Base-by-base conservation (phyloP, 1,140 invertebrate species). In the Neodiprion virginianus region DNA sequence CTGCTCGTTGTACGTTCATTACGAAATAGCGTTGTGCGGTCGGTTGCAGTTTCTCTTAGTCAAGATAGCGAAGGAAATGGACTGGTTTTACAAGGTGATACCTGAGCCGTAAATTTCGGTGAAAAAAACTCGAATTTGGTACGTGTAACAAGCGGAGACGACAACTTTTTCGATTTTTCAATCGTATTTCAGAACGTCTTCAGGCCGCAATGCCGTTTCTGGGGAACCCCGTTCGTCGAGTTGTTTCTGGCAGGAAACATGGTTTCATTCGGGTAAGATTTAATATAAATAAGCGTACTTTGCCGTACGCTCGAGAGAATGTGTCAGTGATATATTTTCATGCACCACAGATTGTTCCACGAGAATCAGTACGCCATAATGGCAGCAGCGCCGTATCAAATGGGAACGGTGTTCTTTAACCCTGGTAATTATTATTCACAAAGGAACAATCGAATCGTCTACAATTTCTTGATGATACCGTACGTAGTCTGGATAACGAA, bases 1-100 rank as follows among this genome's bases (percentile, higher is more conserved):
- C n/a, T 61, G 53, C n/a, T 61, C 53, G 53, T 61, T 61, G 53
- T 61, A 61, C 53, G 53, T 61, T 61, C 53, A 8, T 61, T 61
- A 61, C 53, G 53, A 61, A 12, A 14, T 17, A 17, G 11, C 53
- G 8, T 61, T 61, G n/a, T 61, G 53, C 53, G 53, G 11, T 61
- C 4, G 53, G 5, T 61, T 61, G 11, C 53, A 61, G 53, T 8
- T 61, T 8, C 8, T 61, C n/a, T 14, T 61, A 14, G 5, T 61
- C n/a, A 61, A 61, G 53, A 61, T 61, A 61, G 53, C 7, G 11
- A 17, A 17, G 53, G 53, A 61, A 8, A 8, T 61, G 11, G 53
- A 61, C 53, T 61, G 53, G 53, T 61, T 61, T 61, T 61, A 14
- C 53, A 61, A 61, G 53, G 53, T 17, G 53, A 61, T 40, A 40